Base-by-base conservation (phyloP, 2,113 vertebrate genomes). In the Clarias gariepinus region DNA sequence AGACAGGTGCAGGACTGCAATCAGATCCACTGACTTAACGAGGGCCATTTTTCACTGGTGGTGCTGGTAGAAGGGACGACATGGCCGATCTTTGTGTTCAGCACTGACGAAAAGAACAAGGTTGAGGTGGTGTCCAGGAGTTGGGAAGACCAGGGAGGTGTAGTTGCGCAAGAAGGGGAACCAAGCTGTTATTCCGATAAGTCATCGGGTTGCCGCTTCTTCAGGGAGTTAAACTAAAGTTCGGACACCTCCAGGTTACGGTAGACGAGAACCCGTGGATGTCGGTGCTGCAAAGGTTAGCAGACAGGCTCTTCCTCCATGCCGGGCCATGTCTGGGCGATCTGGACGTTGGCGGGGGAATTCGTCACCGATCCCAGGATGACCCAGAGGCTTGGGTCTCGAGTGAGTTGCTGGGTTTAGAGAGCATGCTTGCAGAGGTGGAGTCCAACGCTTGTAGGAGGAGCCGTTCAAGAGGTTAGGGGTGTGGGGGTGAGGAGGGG, bases 261-360 rank as follows among this genome's bases (percentile, higher is more conserved):
- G 55, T 87, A 64, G 0, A 77, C 87, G 25, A 71, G 55, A 86
- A 64, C 82, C 86, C 84, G 13, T 71, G n/a, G 57, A 95, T 95
- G 95, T 94, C 94, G 78, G 92, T 92, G 85, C 92, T 95, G 90
- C 93, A 95, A 87, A 94, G 92, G 88, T 92, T 95, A 88, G 93
- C 93, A 80, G 94, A 87, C 88, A 92, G 92, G 89, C 92, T 95
- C 81, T 93, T 95, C 89, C 93, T 93, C 30, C 93, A 93, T 55
- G 86, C 91, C 2, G 91, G 94, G 81, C 94, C 93, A 30, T 91
- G 92, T 87, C 88, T 92, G 23, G 92, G 92, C 69, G 93, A 94
- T 87, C 36, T 90, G 4, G 88, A 86, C 82, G 36, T 73, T 77
- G 93, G 91, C 66, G 91, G 92, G 88, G 93, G 89, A 88, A 81